phyloP scores from a whole-genome alignment of 2,888 invertebrate genomes.

The Leptopilina syphax region DNA sequence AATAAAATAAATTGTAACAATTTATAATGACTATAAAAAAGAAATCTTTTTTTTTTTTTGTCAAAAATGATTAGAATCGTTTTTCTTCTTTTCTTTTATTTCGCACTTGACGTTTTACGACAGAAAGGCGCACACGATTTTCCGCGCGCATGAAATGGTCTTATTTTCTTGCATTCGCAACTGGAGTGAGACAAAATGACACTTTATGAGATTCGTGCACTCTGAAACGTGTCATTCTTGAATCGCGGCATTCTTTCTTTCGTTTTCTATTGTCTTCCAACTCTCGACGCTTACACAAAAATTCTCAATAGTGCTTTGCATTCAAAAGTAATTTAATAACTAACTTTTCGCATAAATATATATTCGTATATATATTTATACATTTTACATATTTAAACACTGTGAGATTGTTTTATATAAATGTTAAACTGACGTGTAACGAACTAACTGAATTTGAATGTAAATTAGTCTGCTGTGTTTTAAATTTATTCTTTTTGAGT shows the following conservation, averaged over 20 bases:
- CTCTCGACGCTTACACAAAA: constrained; percentile 1
- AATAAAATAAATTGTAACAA: too few species aligned
- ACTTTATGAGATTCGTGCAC: constrained; percentile 29
- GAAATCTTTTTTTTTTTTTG: too few species aligned
- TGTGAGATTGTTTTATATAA: too few species aligned
- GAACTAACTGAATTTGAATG: too few species aligned
- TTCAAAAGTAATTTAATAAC: constrained; percentile 5
- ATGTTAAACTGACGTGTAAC: too few species aligned
- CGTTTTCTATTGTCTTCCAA: constrained; percentile 19
- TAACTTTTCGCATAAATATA: background rate
- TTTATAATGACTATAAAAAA: too few species aligned
- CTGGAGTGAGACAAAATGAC: constrained; percentile 15
- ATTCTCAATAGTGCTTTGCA: constrained; percentile 4
- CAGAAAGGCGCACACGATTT: constrained; percentile 4
- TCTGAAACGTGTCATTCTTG: constrained; percentile 23
- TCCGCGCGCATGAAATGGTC: background rate
- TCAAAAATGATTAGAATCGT: too few species aligned
- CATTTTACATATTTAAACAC: background rate
- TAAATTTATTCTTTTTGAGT: too few species aligned
- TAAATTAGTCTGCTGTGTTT: too few species aligned
- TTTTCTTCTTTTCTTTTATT: background rate
- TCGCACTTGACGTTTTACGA: constrained; percentile 32
- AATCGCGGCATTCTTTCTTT: constrained; percentile 9
- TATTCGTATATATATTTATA: background rate
- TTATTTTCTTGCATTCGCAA: constrained; percentile 8